Base-by-base conservation (phyloP, 2,113 vertebrate species). In the Dendropsophus ebraccatus region DNA sequence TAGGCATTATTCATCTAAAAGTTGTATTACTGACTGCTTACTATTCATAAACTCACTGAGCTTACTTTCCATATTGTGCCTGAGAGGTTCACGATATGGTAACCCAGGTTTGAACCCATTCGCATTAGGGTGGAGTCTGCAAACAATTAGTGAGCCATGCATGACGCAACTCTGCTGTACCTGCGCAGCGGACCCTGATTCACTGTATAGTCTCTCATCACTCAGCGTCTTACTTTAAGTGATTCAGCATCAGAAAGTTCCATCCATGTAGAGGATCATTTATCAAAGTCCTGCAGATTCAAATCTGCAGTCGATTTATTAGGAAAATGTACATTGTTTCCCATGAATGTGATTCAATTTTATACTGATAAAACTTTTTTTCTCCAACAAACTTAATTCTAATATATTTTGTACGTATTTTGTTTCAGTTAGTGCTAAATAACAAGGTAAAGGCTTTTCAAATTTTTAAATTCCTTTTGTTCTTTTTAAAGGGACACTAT, bases 101-200 rank as follows among this genome's bases (percentile, higher is more conserved):
- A 54, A 81, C 56, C 78, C 56, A 81, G 56, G 47, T 62, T 7
- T 81, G 78, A 81, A 65, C 78, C 54, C 41, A 16, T 56, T 65
- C 47, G 78, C 78, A 81, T 81, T 58, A 62, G 78, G 78, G 78
- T 81, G 78, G 78, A 60, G 58, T 81, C 78, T 81, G 78, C 37
- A 65, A 81, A 65, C 78, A 65, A 81, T 81, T 81, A 81, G 21
- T 4, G 32, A 41, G 54, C 56, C 16, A 28, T 65, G 78, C 56
- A 81, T 81, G 58, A 47, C 78, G 21, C 47, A 77, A 19, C 47
- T 49, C 74, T 58, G 35, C 25, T 65, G 41, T 81, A 81, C 78
- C 78, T 81, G 58, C 7, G 2, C 58, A 60, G 14, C 35, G 45
- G 77, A 80, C 35, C 14, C 35, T 8, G 32, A 65, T 65, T 47